A percentile compares a stretch with the other conserved stretches of the same genome.
phyloP scores from a whole-genome alignment of 1,140 invertebrate genomes.

The Andricus grossulariae region DNA sequence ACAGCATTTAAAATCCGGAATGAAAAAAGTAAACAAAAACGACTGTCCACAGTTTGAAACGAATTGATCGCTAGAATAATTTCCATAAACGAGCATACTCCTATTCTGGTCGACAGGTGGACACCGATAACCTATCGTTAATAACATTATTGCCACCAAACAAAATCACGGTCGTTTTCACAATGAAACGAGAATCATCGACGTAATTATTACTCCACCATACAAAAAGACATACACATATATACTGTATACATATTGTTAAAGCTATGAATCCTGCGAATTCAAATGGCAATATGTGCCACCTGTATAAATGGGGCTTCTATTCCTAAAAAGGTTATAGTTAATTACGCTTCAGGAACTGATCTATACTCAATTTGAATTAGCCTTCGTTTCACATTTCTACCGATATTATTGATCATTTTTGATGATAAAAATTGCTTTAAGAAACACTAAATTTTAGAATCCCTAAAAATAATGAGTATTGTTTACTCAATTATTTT shows the following conservation, averaged over 20 bases:
- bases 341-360: background rate
- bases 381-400: no score
- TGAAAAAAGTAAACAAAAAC: background rate
- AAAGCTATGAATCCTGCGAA: background rate
- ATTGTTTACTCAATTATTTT: background rate
- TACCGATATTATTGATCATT: no score
- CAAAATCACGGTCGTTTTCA: constrained; percentile 23
- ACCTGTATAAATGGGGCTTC: background rate
- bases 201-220: constrained; percentile 9
- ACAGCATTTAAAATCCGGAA: background rate
- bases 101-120: background rate
- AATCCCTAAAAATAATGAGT: no score
- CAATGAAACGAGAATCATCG: constrained; percentile 21
- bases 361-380: background rate
- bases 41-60: background rate
- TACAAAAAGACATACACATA: background rate
- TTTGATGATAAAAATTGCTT: no score
- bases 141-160: constrained; percentile 29
- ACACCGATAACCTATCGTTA: constrained; percentile 24
- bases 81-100: constrained; percentile 17
- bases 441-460: no score
- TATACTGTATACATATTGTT: background rate
- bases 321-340: background rate
- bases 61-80: constrained; percentile 15
- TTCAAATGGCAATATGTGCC: constrained; percentile 14